Base-by-base conservation (phyloP, 2,113 vertebrate genomes). In the Rhinichthys klamathensis region DNA sequence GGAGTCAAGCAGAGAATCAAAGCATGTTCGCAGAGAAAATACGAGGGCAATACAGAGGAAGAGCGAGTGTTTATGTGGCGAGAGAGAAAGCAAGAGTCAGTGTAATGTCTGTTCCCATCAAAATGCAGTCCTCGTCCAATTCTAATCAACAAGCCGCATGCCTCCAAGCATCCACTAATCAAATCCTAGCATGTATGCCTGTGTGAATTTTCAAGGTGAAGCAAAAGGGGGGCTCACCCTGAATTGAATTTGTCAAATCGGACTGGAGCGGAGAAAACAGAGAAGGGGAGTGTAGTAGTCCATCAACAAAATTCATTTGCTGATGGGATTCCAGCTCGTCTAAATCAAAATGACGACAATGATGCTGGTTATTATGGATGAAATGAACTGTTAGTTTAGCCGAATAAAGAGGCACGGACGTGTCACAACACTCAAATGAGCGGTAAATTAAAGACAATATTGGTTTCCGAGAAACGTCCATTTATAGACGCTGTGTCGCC, bases 121-220 rank as follows among this genome's bases (percentile, higher is more conserved):
- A 92, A 91, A 96, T 95, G 92, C 93, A 91, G 88, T 82, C 67
- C 91, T 85, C 84, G 89, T 91, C 84, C 90, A 84, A 46, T 90
- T 93, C 89, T 94, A 94, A 95, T 95, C 92, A 95, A 93, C 93
- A 93, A 92, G 90, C 93, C 83, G 91, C 87, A 92, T 91, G 92
- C 91, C 92, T 94, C 88, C 91, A 88, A 93, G 92, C 92, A 90
- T 91, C 91, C 89, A 89, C 91, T 92, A 92, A 92, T 92, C 91
- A 94, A 92, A 93, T 93, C 85, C 89, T 84, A 89, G 89, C 86
- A 89, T 90, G 91, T 89, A 92, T 88, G 91, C 89, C 91, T 91
- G 91, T 90, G 92, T 88, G 90, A 92, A 93, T 89, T 91, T 90
- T 93, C 93, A 94, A 93, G 94, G 93, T 95, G 93, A 94, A 91